phyloP scores from a whole-genome alignment of 2,113 vertebrate species.

The Entelurus aequoreus region DNA sequence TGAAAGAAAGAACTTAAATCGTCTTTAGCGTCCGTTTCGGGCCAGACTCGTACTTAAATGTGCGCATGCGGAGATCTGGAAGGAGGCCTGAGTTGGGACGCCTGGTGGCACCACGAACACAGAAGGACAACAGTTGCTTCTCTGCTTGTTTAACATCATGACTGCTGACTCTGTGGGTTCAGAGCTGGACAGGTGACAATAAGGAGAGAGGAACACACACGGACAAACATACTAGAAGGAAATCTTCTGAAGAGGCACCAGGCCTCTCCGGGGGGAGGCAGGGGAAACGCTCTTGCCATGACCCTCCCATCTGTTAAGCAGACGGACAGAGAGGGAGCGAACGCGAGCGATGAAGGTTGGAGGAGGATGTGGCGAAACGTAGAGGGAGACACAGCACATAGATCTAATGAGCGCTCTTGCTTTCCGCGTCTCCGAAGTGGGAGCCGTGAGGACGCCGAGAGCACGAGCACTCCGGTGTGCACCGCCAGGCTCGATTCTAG shows the following conservation, averaged over 20 bases:
- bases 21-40: constrained; percentile 22
- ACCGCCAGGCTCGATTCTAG: constrained; percentile 74
- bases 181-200: constrained; percentile 40
- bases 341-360: constrained; percentile 36
- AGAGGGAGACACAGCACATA: constrained; percentile 65
- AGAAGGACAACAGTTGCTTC: constrained; percentile 31
- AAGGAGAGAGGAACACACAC: constrained; percentile 51
- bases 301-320: constrained; percentile 76
- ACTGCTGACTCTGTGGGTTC: constrained; percentile 22
- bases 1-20: constrained; percentile 18
- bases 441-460: constrained; percentile 71
- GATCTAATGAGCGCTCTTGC: constrained; percentile 69
- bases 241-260: constrained; percentile 70
- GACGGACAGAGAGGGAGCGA: constrained; percentile 53
- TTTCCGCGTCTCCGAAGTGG: constrained; percentile 60
- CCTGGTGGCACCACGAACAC: constrained; percentile 23
- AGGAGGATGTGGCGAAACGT: constrained; percentile 50
- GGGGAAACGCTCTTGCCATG: constrained; percentile 54
- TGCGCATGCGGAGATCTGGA: constrained; percentile 28
- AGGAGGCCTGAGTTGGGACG: background rate
- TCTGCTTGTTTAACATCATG: constrained; percentile 39
- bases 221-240: constrained; percentile 37
- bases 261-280: constrained; percentile 67
- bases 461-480: constrained; percentile 60
- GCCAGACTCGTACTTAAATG: constrained; percentile 20